These are phyloP conservation scores for Caenorhabditis zanzibari DNA, from an alignment of 2,888 invertebrate genomes.

Conservation along the genomic window DNA sequence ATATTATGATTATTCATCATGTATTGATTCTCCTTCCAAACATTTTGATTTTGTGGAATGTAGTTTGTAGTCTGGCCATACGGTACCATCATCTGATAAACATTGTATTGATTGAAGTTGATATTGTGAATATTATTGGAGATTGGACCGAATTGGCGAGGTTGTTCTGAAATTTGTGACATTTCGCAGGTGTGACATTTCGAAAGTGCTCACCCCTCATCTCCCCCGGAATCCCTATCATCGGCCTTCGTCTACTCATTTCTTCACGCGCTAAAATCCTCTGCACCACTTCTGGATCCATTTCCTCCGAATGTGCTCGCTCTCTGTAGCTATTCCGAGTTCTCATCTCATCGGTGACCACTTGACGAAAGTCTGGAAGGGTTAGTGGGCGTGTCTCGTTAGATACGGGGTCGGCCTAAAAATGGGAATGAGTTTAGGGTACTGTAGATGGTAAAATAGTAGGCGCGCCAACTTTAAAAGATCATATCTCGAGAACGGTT, in stretches of 20 bases:
- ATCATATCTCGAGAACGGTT: too few species aligned
- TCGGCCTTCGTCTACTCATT: neutral
- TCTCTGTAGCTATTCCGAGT: slow-evolving; percentile 47
- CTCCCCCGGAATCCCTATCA: neutral
- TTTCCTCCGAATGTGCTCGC: slow-evolving; percentile 32
- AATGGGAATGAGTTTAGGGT: too few species aligned
- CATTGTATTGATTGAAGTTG: neutral
- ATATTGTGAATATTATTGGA: neutral
- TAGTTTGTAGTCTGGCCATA: neutral
- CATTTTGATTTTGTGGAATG: too few species aligned
- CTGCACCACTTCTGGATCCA: slow-evolving; percentile 37
- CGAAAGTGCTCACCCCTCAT: neutral
- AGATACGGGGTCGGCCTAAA: slow-evolving; percentile 4
- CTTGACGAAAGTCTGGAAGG: slow-evolving; percentile 29
- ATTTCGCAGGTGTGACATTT: too few species aligned
- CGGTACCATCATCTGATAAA: neutral
- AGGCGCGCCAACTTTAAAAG: too few species aligned
- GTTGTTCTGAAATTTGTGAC: neutral
- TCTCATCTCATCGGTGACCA: slow-evolving; percentile 37
- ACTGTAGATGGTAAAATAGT: too few species aligned
- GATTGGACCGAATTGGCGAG: neutral
- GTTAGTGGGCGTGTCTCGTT: slow-evolving; percentile 21
- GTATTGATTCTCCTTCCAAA: too few species aligned
- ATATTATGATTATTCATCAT: too few species aligned
- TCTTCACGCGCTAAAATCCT: slow-evolving; percentile 36